Base-by-base conservation (phyloP, 2,113 vertebrate species). In the Tetrao urogallus region DNA sequence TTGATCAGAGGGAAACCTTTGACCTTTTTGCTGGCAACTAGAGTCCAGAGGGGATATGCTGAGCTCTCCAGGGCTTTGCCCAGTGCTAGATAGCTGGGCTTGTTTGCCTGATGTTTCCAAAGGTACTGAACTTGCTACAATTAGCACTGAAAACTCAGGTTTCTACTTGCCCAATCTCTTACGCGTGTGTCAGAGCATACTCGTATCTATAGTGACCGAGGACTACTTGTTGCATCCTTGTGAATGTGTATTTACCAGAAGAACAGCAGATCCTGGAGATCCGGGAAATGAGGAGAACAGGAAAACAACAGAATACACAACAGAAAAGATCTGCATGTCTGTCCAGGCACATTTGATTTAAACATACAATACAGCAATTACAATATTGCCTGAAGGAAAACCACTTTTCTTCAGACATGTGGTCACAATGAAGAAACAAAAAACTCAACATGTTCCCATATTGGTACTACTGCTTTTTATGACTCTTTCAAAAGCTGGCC, bases 41-140 rank as follows among this genome's bases (percentile, higher is more conserved):
- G 32, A 65, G 6, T 61, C 20, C 25, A 1, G 0, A 5, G 45
- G 42, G 63, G 38, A n/a, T 32, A 38, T 0, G 0, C 48, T 45
- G 34, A 88, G 28, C 24, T 34, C 38, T 34, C 50, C 6, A 36
- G 27, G 5, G 4, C 47, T 75, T 79, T 27, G 40, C 48, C 13
- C 52, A 60, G 6, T 60, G 11, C 27, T 69, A 69, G 38, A 38
- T 10, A 50, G 27, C 25, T 0, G 0, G 13, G 24, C 32, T 73
- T 83, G 32, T 16, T n/a, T 63, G 7, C 3, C 4, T 48, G 4
- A 7, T 11, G 0, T 91, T 91, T 89, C 71, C 38, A 61, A 69
- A 47, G 10, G 11, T 45, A 22, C 7, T 38, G 22, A 74, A 5
- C 11, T 85, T 71, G 6, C 24, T 20, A 9, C 36, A 22, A n/a